A percentile compares a stretch with the other conserved stretches of the same genome.
These are phyloP conservation scores for Cheiracanthium punctorium DNA, from an alignment of 2,888 invertebrate genomes.

Conservation along the genomic window DNA sequence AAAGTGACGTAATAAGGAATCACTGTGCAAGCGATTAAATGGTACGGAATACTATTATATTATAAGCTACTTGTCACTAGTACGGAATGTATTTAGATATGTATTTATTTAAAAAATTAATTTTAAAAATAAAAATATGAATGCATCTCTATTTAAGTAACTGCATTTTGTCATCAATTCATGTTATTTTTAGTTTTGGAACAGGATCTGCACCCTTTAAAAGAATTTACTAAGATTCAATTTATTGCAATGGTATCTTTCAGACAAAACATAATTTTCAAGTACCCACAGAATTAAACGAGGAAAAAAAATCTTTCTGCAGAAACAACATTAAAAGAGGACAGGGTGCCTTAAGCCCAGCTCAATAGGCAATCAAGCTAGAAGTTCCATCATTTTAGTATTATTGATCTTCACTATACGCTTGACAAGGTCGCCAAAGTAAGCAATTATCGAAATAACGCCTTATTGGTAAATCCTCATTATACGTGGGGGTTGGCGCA, in stretches of 20 bases:
- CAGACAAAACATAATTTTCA: conserved; percentile 59
- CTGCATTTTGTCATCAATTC: too few relatives aligned
- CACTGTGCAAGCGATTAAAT: too few relatives aligned
- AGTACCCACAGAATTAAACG: conserved; percentile 8
- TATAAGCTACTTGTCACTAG: too few relatives aligned
- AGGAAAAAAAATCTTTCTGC: conserved; percentile 46
- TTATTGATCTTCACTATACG: conserved; percentile 65
- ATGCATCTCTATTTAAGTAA: too few relatives aligned
- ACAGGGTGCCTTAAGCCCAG: conserved; percentile 55
- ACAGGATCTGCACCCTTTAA: too few relatives aligned
- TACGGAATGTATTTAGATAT: too few relatives aligned
- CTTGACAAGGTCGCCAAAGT: conserved; percentile 68
- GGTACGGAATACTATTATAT: too few relatives aligned
- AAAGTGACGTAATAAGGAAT: too few relatives aligned
- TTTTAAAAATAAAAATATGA: too few relatives aligned
- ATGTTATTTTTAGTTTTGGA: too few relatives aligned
- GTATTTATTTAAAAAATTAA: too few relatives aligned
- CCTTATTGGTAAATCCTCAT: conserved; percentile 68
- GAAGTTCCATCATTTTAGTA: conserved; percentile 59
- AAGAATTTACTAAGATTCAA: conserved; percentile 17
- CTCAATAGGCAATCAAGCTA: conserved; percentile 68
- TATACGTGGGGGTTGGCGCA: conserved; percentile 59
- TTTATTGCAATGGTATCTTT: conserved; percentile 18
- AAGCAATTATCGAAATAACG: conserved; percentile 70
- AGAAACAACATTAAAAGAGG: conserved; percentile 62